Evolutionary conservation across 2,888 invertebrate genomes (phyloP).

Genomic region (Synergus laeviventris): DNA sequence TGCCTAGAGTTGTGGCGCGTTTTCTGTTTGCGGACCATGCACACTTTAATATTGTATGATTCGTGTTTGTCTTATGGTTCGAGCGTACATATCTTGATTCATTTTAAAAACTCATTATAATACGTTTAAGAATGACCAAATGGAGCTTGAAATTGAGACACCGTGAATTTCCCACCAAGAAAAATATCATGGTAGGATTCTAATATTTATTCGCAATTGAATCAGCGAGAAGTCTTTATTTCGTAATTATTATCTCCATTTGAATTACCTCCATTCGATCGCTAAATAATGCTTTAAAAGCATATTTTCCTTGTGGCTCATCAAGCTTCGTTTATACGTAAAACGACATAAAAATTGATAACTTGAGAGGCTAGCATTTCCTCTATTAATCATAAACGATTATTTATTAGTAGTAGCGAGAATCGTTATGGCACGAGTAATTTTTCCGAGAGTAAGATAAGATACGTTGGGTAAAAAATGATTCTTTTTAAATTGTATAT

Average conservation of each 20-base stretch:
- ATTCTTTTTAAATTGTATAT: constrained; percentile 48
- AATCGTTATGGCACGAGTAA: constrained; percentile 3
- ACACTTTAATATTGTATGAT: neutral
- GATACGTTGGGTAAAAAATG: constrained; percentile 18
- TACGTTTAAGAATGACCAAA: neutral
- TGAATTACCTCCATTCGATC: neutral
- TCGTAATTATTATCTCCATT: neutral
- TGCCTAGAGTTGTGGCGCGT: constrained; percentile 3
- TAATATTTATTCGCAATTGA: neutral
- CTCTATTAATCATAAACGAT: constrained; percentile 15
- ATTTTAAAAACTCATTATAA: constrained; percentile 17
- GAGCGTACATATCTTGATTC: neutral
- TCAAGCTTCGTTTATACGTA: neutral
- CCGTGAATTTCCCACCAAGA: too few relatives aligned
- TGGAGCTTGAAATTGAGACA: neutral
- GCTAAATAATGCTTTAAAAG: neutral
- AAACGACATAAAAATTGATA: neutral
- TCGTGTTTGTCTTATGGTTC: constrained; percentile 7
- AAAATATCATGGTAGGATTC: too few relatives aligned
- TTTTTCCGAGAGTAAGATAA: constrained; percentile 8
- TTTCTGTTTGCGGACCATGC: constrained; percentile 15
- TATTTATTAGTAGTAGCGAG: constrained; percentile 40
- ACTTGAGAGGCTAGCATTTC: neutral
- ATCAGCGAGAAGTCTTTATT: neutral
- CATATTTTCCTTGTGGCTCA: neutral